Evolutionary conservation across 2,797 vertebrate species (phyloP), one percentile per base, ranked within the genome.

Genomic region (Neosilurus mollespiculum): DNA sequence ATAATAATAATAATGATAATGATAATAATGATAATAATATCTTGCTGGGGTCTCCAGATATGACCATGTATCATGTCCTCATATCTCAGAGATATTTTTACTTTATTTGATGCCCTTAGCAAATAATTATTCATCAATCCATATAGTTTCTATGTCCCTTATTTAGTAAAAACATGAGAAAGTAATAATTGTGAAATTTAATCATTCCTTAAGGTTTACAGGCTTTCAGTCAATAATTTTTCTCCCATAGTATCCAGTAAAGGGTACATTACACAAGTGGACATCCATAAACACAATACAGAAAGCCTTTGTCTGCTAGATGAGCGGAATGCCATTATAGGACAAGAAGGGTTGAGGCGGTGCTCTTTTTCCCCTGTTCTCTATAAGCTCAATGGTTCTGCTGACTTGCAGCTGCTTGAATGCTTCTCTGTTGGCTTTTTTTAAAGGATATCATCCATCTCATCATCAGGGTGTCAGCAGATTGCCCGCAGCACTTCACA

Each of bases 401-500:
- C 87, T 88, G 90, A 84, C 62, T 78, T 62, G 30, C 84, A 77
- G 83, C 76, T 71, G 26, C 86, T 86, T 84, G 20, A 78, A 84
- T 83, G 70, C 58, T 83, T 83, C 67, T 78, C 12, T 72, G 83
- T 51, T 83, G 64, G 82, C 79, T 30, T 81, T 84, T 87, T 26
- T 80, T 62, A 5, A 83, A 84, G 78, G 51, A 88, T 87, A 34
- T 56, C 54, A 76, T 54, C 6, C 53, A 67, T 78, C 65, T 85
- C 78, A 85, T 87, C 18, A 82, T 86, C 77, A 87, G 83, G 66
- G 83, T 76, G 83, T 81, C 66, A 82, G 58, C 65, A 84, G 76
- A 86, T 78, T 86, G 83, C 71, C 56, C 61, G 65, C 67, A 84
- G 78, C 43, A 80, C 56, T 80, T 88, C 75, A 85, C 59, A 65